Base-by-base conservation (phyloP, 2,113 vertebrate species). In the Myotis lucifugus region DNA sequence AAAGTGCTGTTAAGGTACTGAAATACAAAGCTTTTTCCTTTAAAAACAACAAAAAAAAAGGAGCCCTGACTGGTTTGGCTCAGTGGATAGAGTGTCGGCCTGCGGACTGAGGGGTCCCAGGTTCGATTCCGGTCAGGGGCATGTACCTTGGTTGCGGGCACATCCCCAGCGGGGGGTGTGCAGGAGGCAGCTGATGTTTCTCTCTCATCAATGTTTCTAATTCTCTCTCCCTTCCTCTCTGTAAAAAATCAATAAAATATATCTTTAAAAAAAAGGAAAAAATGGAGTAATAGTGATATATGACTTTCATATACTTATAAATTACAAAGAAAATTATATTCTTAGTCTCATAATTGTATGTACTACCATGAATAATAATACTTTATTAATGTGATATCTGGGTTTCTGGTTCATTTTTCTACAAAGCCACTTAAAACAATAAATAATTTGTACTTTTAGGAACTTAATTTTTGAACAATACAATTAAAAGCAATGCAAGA, bases 341-440 rank as follows among this genome's bases (percentile, higher is more conserved):
- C 67, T 73, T 25, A 10, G 14, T 72, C 23, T 70, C 21, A 94
- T 83, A 69, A 72, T 66, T 91, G 72, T n/a, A 84, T 66, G 10
- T 79, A 78, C 23, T 61, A 82, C 13, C 69, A 42, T 52, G 40
- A 95, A 90, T 76, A 74, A 79, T 34, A 90, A 52, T 77, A 84
- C 12, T 93, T 91, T 77, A 32, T 72, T 54, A 88, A 92, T 73
- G 42, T 66, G 14, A 52, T 59, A 64, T 84, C 21, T 84, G 64
- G 29, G 15, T 79, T 86, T 61, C 56, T 90, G 59, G 29, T 8
- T 89, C 46, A 56, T 95, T 87, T 95, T 86, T 95, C 25, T 92
- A 78, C 32, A 90, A 81, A 76, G 92, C 92, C 48, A 54, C 34
- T 91, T 91, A 69, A 32, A 64, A 88, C 27, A 40, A 89, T 67